Evolutionary conservation across 2,797 vertebrate species (phyloP).

Genomic region (Acanthornis magna): DNA sequence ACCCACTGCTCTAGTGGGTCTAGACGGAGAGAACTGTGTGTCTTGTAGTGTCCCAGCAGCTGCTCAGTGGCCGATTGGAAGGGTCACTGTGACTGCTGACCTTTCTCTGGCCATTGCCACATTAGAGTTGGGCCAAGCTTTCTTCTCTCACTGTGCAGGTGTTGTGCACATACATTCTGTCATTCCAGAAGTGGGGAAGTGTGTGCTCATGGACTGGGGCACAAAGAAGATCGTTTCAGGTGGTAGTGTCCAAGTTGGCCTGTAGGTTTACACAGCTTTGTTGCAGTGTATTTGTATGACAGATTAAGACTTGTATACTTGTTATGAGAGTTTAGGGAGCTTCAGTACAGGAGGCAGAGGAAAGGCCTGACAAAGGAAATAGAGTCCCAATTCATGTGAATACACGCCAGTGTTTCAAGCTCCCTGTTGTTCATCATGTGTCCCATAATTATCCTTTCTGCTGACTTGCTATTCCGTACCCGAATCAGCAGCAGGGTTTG

Average conservation of each 20-base stretch:
- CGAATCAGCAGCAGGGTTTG: background rate
- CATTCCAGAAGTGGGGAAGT: background rate
- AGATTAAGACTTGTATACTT: background rate
- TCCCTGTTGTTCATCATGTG: background rate
- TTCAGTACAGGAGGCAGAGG: background rate
- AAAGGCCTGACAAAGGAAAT: background rate
- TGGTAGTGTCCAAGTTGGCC: background rate
- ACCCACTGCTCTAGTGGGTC: background rate
- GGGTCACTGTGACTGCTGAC: background rate
- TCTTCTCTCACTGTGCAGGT: background rate
- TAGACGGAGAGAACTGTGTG: background rate
- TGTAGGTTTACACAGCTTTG: background rate
- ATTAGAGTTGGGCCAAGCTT: background rate
- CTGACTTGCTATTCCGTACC: background rate
- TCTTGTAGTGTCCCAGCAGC: background rate
- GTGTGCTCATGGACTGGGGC: background rate
- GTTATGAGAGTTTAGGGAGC: background rate
- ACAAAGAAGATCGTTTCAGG: background rate
- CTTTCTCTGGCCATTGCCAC: fast-evolving
- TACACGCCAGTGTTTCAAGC: background rate
- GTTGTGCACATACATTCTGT: background rate
- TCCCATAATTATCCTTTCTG: background rate
- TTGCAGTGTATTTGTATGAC: fast-evolving
- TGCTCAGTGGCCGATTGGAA: background rate
- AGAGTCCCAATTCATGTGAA: background rate